Conservation (phyloP, 2,113 vertebrate species). For the Potamarius usumacintae region DNA sequence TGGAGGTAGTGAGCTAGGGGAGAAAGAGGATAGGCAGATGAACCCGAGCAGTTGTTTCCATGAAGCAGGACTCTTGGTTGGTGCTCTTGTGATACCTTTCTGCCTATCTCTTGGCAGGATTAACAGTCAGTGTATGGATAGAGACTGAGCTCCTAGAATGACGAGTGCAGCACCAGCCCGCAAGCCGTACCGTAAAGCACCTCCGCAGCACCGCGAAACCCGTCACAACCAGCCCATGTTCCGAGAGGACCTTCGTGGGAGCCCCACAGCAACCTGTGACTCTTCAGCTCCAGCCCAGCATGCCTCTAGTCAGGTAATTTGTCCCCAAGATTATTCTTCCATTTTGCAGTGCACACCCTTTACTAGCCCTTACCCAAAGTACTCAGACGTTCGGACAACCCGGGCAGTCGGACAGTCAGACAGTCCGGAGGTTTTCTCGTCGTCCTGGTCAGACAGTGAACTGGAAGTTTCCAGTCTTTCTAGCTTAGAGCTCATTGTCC, state of each 20-base stretch:
- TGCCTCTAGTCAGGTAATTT: constrained; percentile 79
- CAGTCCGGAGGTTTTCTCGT: constrained; percentile 58
- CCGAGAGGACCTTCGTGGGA: constrained; percentile 71
- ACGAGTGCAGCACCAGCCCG: constrained; percentile 80
- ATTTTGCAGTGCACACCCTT: constrained; percentile 60
- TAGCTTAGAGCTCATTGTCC: constrained; percentile 64
- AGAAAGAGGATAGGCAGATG: constrained; percentile 21
- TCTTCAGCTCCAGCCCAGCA: constrained; percentile 61
- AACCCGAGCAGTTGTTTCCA: constrained; percentile 28
- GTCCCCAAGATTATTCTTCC: constrained; percentile 37
- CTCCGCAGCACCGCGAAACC: constrained; percentile 90
- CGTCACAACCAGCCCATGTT: constrained; percentile 76
- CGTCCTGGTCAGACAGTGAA: constrained; percentile 72
- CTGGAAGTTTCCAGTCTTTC: constrained; percentile 70
- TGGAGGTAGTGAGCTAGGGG: constrained; percentile 14
- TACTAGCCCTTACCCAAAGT: constrained; percentile 59
- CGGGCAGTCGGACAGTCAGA: no score
- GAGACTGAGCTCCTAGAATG: constrained; percentile 73
- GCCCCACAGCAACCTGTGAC: constrained; percentile 62
- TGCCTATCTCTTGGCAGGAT: constrained; percentile 55
- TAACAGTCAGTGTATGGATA: constrained; percentile 44
- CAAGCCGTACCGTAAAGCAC: constrained; percentile 97
- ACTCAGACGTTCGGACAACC: constrained; percentile 47
- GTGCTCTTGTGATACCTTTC: constrained; percentile 29
- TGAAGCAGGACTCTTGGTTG: constrained; percentile 37